These are phyloP conservation scores for Dermatophagoides farinae DNA, from an alignment of 1,140 invertebrate species.

Conservation along the genomic window DNA sequence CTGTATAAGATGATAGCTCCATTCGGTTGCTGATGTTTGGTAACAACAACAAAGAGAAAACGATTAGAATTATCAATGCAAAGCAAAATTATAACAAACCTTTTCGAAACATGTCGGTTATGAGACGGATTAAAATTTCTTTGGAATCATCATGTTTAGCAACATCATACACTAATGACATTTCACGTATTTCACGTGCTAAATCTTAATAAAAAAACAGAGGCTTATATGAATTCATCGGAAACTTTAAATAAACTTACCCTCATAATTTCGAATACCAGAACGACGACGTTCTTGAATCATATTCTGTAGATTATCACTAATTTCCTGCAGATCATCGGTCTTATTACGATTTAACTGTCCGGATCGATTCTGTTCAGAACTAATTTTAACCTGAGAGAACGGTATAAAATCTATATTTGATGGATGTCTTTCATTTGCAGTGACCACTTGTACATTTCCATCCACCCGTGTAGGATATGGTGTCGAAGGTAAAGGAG, in stretches of 20 bases:
- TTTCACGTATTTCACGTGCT: not conserved
- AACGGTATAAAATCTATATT: not conserved
- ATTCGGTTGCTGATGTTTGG: not conserved
- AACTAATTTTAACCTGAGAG: not conserved
- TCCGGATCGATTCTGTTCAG: not conserved
- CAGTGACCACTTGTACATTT: not conserved
- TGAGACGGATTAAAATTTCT: not conserved
- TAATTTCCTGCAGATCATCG: not conserved
- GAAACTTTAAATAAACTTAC: not conserved
- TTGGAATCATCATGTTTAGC: not conserved
- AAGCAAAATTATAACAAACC: not conserved
- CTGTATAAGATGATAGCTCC: not conserved
- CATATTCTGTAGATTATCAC: not conserved
- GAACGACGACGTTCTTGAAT: not conserved
- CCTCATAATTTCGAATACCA: not conserved
- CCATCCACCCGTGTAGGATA: not conserved
- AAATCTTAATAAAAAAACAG: not conserved
- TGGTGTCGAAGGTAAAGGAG: not conserved
- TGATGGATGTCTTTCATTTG: not conserved
- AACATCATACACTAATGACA: not conserved
- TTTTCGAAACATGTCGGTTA: not conserved
- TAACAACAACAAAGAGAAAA: not conserved
- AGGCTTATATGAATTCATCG: not conserved
- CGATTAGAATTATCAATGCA: not conserved
- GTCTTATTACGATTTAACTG: not conserved